A percentile compares a stretch with the other conserved stretches of the same genome.
These are phyloP conservation scores for Tapirus terrestris DNA, from an alignment of 2,113 vertebrate species.

Conservation along the genomic window DNA sequence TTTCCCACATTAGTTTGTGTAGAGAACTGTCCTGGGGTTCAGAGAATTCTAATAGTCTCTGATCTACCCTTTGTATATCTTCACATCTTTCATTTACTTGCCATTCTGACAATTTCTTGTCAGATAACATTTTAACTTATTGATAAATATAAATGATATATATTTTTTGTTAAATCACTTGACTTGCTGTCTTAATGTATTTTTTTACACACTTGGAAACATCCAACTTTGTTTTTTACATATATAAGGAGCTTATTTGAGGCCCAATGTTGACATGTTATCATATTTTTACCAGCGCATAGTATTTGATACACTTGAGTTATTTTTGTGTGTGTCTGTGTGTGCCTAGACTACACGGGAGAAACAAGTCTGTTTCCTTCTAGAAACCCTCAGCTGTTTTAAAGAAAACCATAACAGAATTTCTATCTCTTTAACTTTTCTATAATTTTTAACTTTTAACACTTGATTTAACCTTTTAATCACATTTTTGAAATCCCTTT, in stretches of 20 bases:
- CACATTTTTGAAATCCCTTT: not conserved
- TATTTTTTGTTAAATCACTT: not conserved
- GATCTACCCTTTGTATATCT: not conserved
- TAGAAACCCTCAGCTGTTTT: not conserved
- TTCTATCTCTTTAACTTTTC: not conserved
- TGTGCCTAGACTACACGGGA: not conserved
- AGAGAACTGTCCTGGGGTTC: not conserved
- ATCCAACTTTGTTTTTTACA: not conserved
- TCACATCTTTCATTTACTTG: not conserved
- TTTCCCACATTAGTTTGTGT: not conserved
- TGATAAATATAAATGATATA: not conserved
- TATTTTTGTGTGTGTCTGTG: not conserved
- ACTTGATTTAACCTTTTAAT: not conserved
- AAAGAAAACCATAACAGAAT: not conserved
- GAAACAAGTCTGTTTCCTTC: not conserved
- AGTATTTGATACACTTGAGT: too few relatives aligned
- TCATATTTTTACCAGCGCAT: too few relatives aligned
- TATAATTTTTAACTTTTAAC: too few relatives aligned
- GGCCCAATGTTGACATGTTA: too few relatives aligned
- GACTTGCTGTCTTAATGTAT: not conserved
- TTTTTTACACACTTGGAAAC: not conserved
- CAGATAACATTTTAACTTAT: not conserved
- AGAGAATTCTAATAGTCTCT: not conserved
- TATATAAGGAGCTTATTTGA: not conserved
- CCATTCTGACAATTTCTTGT: not conserved